Evolutionary conservation across 2,888 invertebrate genomes (phyloP), one percentile per base, ranked within the genome.

Genomic region (Pharmacophagus antenor): DNA sequence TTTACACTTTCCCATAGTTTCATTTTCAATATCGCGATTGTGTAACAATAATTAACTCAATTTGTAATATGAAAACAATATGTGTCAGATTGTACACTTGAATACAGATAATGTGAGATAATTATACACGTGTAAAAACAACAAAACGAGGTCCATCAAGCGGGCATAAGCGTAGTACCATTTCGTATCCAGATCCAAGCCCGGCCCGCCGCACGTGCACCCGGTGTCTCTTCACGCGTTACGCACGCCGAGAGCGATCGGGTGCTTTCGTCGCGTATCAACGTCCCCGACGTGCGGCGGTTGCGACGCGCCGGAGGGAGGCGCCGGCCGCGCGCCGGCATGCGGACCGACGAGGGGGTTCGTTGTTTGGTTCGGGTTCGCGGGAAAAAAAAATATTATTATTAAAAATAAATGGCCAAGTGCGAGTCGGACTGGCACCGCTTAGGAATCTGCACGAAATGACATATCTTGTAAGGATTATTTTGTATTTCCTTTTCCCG

Each of bases 301-400:
- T 81, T 77, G 76, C 73, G 75, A 79, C 80, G 74, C 76, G 79
- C 80, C 79, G 76, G 78, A 81, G 76, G 80, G 74, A 79, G 61
- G 79, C 77, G 76, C 67, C 66, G 69, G 75, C 76, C 86, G 85
- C 85, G 86, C 87, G 87, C 80, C 82, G 81, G 27, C 82, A 21
- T 80, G 82, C 68, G 73, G 79, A 75, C 79, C 76, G 69, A 85
- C 80, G 82, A 85, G 83, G 85, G n/a, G 85, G 81, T 79, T 76
- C 65, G 67, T 77, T 81, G 80, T 87, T 73, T 84, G 17, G n/a
- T 42, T 42, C 42, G 17, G 17, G 8, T 8, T 4, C 18, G 18
- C 27, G 10, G n/a, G n/a, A n/a, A 15, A 2, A 37, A 37, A 37
- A 37, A 37, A 37, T n/a, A 37, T 2, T 37, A 37, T 37, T 37